Evolutionary conservation across 2,797 vertebrate species (phyloP).

Genomic region (Cyclura pinguis): DNA sequence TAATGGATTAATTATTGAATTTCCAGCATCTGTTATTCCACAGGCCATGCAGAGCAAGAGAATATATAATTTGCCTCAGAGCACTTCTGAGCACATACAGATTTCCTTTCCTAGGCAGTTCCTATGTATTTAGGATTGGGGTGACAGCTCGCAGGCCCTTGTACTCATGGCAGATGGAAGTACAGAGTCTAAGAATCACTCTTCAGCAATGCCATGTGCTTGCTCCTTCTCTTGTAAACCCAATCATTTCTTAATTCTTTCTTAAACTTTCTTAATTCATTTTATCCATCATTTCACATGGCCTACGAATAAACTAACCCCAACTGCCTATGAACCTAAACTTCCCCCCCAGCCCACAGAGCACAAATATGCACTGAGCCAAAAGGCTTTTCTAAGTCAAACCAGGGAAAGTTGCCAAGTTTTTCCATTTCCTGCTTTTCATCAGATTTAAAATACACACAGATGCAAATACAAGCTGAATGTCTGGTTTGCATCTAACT

Average conservation of each 20-base stretch:
- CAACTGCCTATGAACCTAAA: conserved; percentile 60
- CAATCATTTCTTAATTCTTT: not conserved
- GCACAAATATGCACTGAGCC: conserved; percentile 65
- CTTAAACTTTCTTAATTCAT: conserved; percentile 50
- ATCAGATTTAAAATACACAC: conserved; percentile 73
- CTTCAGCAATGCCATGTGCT: not conserved
- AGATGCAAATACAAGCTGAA: conserved; percentile 61
- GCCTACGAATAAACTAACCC: conserved; percentile 44
- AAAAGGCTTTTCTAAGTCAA: conserved; percentile 77
- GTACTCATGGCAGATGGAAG: not conserved
- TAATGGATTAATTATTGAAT: not conserved
- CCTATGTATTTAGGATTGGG: not conserved
- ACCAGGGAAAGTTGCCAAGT: conserved; percentile 73
- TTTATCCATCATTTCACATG: conserved; percentile 36
- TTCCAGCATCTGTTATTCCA: not conserved
- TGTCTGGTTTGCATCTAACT: conserved; percentile 80
- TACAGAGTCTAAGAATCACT: not conserved
- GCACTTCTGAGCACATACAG: not conserved
- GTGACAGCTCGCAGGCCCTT: not conserved
- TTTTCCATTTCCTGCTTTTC: conserved; percentile 80
- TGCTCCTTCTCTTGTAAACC: not conserved
- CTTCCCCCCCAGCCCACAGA: conserved; percentile 70
- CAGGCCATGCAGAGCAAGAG: not conserved
- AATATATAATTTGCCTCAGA: not conserved
- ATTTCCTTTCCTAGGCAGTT: not conserved